These are phyloP conservation scores for Pocillopora verrucosa DNA, from an alignment of 64 coral and sea anemone species.

Conservation along the genomic window DNA sequence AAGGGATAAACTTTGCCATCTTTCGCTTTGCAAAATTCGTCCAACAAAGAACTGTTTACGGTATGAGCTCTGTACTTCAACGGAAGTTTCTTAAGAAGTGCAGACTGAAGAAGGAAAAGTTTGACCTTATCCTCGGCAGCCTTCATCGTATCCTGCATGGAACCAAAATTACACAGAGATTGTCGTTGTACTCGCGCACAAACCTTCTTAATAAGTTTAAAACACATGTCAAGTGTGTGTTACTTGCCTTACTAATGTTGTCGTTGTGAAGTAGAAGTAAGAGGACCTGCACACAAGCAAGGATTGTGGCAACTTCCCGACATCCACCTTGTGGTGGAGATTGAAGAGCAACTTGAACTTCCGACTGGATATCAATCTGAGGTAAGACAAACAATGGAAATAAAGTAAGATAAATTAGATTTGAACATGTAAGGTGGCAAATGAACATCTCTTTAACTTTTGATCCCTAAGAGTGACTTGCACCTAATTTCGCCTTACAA, in stretches of 20 bases:
- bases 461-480: no score
- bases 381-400: not conserved
- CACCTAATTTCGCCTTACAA: no score
- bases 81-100: slow-evolving; percentile 28
- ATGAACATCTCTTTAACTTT: not conserved
- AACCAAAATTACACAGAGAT: not conserved
- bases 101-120: slow-evolving; percentile 29
- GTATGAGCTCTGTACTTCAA: slow-evolving; percentile 28
- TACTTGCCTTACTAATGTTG: not conserved
- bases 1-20: not conserved
- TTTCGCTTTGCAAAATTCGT: not conserved
- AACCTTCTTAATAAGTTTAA: no score
- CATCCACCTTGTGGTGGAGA: not conserved
- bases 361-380: not conserved
- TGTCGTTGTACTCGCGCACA: not conserved
- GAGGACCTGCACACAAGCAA: not conserved
- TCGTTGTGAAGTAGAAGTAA: not conserved
- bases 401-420: not conserved
- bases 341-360: not conserved
- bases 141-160: not conserved
- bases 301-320: not conserved
- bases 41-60: not conserved
- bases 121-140: not conserved
- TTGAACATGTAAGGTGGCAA: not conserved
- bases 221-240: no score